These are phyloP conservation scores for Wasmannia auropunctata DNA, from an alignment of 1,140 invertebrate species.

Conservation along the genomic window DNA sequence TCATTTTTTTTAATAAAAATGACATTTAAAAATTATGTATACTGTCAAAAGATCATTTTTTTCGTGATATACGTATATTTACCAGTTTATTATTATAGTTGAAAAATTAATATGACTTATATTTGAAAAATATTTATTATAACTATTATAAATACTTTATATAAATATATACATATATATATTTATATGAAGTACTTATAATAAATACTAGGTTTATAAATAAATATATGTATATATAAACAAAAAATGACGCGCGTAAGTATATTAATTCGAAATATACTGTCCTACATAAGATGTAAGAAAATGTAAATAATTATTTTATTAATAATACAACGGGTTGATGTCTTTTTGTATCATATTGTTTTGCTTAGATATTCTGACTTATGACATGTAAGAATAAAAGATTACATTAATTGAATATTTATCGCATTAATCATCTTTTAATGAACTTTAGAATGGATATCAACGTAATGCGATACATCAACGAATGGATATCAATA, in stretches of 20 bases:
- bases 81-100: not conserved
- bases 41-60: not conserved
- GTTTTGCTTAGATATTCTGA: constrained; percentile 31
- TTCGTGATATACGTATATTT: not conserved
- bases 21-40: not conserved
- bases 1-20: not conserved
- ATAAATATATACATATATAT: not conserved
- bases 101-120: not conserved
- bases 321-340: constrained; percentile 22
- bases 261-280: constrained; percentile 9
- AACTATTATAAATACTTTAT: not conserved
- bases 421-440: not conserved
- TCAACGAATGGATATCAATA: too few species aligned
- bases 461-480: too few species aligned
- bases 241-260: not conserved
- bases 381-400: constrained; percentile 51
- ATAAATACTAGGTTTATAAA: too few species aligned
- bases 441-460: not conserved
- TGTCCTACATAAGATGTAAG: not conserved
- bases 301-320: constrained; percentile 66
- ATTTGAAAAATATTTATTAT: not conserved
- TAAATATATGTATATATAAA: too few species aligned
- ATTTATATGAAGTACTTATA: too few species aligned
- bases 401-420: constrained; percentile 39
- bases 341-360: constrained; percentile 63